A percentile compares a stretch with the other conserved stretches of the same genome.
phyloP scores from a whole-genome alignment of 2,113 vertebrate species.

The Lutjanus erythropterus region DNA sequence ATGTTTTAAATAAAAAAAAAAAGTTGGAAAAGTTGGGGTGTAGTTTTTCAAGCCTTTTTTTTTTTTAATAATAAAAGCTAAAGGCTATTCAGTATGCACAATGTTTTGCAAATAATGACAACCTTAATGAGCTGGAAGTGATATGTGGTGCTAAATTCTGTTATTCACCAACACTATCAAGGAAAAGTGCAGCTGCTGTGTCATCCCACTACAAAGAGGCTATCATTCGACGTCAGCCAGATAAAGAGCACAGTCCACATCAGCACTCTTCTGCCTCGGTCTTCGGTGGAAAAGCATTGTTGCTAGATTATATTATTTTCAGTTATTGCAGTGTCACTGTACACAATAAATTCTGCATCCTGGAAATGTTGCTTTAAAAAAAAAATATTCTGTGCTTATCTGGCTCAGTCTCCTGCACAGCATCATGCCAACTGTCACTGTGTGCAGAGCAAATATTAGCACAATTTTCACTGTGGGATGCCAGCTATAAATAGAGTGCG shows the following conservation, averaged over 20 bases:
- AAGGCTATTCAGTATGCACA: not conserved
- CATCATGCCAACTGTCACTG: slow-evolving; percentile 37
- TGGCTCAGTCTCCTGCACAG: slow-evolving; percentile 17
- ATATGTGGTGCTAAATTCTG: not conserved
- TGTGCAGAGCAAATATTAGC: slow-evolving; percentile 59
- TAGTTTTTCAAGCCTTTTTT: not conserved
- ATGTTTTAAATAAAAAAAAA: not conserved
- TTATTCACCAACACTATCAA: not conserved
- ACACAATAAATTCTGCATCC: slow-evolving; percentile 4
- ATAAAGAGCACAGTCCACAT: not conserved
- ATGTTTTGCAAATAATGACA: not conserved
- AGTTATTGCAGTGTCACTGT: not conserved
- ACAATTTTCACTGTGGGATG: slow-evolving; percentile 21
- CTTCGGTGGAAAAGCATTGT: not conserved
- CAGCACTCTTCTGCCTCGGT: not conserved
- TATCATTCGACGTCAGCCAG: not conserved
- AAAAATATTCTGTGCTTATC: slow-evolving; percentile 43
- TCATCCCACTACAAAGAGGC: not conserved
- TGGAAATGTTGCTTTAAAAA: slow-evolving; percentile 19
- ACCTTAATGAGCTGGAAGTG: not conserved
- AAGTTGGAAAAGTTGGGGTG: too few species aligned
- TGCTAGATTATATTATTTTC: slow-evolving; percentile 13
- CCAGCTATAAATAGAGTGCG: slow-evolving; percentile 52
- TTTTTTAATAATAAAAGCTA: not conserved
- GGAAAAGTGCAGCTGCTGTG: not conserved